phyloP scores from a whole-genome alignment of 2,113 vertebrate species.

The Marcusenius ussheri region DNA sequence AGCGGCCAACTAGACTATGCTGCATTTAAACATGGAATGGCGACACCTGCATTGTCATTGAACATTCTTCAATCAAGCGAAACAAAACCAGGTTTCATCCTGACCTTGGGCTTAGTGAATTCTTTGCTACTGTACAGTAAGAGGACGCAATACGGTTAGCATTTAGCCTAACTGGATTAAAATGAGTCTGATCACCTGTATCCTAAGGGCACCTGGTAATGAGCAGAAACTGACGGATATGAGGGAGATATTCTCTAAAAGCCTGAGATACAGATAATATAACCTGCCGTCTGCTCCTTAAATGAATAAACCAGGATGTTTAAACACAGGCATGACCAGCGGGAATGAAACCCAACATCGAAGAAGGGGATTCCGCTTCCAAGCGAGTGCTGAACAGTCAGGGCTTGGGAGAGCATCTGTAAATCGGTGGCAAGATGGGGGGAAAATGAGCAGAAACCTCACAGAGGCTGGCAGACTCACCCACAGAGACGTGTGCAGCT shows the following conservation, averaged over 20 bases:
- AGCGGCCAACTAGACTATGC: neutral
- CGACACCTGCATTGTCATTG: no score
- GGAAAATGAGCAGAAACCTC: neutral
- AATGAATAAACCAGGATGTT: neutral
- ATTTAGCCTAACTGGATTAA: neutral
- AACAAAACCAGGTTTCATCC: neutral
- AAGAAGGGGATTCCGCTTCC: neutral
- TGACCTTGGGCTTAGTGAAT: neutral
- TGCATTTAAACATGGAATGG: neutral
- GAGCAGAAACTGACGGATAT: neutral
- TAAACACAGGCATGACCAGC: neutral
- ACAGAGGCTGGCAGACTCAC: neutral
- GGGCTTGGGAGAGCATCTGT: neutral
- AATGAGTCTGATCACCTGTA: neutral
- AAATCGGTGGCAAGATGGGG: neutral
- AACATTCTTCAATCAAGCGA: neutral
- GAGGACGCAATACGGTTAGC: neutral
- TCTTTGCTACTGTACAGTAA: neutral
- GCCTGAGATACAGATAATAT: neutral
- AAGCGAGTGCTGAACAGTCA: neutral
- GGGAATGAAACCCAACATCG: neutral
- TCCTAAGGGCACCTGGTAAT: slow-evolving; percentile 1
- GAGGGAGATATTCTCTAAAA: neutral
- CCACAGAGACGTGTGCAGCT: neutral
- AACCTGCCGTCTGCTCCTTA: neutral